phyloP scores from a whole-genome alignment of 2,888 invertebrate genomes.

The Perithous albicinctus region DNA sequence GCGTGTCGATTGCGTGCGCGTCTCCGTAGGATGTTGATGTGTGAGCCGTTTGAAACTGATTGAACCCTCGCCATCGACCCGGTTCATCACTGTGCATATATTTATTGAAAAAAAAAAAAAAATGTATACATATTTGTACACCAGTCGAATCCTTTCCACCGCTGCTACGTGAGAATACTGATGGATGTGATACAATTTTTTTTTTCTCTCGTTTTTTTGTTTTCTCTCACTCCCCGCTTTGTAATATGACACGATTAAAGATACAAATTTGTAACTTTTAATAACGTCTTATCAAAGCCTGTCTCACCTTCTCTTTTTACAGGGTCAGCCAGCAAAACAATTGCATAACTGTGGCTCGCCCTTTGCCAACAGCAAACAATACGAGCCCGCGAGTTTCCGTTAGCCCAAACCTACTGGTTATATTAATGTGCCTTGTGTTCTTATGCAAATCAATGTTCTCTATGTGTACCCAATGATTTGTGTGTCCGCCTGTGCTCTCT shows the following conservation, averaged over 20 bases:
- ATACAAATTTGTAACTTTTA: constrained; percentile 15
- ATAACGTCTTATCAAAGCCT: constrained; percentile 47
- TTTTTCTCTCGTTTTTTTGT: not conserved
- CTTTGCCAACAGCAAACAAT: constrained; percentile 63
- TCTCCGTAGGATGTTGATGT: constrained; percentile 16
- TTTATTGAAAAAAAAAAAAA: constrained; percentile 12
- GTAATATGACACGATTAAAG: constrained; percentile 32
- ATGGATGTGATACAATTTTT: not conserved
- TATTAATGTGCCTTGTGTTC: constrained; percentile 59
- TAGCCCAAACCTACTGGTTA: constrained; percentile 60
- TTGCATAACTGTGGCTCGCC: constrained; percentile 61
- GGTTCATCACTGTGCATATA: constrained; percentile 21
- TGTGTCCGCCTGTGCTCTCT: constrained; percentile 36
- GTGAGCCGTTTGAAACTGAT: constrained; percentile 18
- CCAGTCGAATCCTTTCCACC: not conserved
- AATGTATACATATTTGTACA: not conserved
- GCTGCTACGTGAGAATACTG: constrained; percentile 10
- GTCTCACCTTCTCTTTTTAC: constrained; percentile 61
- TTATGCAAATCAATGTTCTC: constrained; percentile 64
- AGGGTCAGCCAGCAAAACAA: constrained; percentile 63
- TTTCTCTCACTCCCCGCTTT: too few relatives aligned
- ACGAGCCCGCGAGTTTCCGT: constrained; percentile 55
- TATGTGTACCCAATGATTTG: constrained; percentile 59
- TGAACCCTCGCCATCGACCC: constrained; percentile 12
- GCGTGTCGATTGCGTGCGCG: not conserved